Evolutionary conservation across 2,888 invertebrate species (phyloP).

Genomic region (Cheilosia impressa): DNA sequence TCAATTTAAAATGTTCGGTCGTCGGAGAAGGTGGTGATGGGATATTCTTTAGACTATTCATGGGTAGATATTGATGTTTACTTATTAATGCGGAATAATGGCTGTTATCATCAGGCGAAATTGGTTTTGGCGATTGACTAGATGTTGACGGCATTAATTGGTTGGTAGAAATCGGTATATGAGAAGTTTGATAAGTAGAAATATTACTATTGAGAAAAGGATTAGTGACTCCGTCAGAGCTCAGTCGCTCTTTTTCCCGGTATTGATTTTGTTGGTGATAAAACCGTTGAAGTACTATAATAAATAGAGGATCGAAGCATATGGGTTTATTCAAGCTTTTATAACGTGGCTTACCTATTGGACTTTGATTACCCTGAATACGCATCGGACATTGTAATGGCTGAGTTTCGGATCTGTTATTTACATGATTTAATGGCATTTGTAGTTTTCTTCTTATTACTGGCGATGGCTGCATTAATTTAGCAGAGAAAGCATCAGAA

Average conservation of each 20-base stretch:
- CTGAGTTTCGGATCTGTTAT: slow-evolving; percentile 74
- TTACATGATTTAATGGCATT: slow-evolving; percentile 76
- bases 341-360: slow-evolving; percentile 84
- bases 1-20: slow-evolving; percentile 34
- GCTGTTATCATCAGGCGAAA: slow-evolving; percentile 58
- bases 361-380: slow-evolving; percentile 89
- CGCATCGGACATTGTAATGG: slow-evolving; percentile 76
- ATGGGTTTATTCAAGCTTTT: background rate
- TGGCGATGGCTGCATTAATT: slow-evolving; percentile 55
- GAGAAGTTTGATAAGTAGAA: slow-evolving; percentile 76
- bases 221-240: slow-evolving; percentile 79
- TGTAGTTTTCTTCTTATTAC: slow-evolving; percentile 68
- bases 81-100: slow-evolving; percentile 43
- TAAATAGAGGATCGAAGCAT: background rate
- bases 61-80: slow-evolving; percentile 68
- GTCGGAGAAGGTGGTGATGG: slow-evolving; percentile 74
- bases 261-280: slow-evolving; percentile 91
- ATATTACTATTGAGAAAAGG: slow-evolving; percentile 82
- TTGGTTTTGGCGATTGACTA: slow-evolving; percentile 80
- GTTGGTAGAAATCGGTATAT: slow-evolving; percentile 77
- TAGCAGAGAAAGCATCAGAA: slow-evolving; percentile 36
- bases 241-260: slow-evolving; percentile 84
- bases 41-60: slow-evolving; percentile 62
- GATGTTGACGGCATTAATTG: slow-evolving; percentile 80
- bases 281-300: slow-evolving; percentile 88